A percentile compares a stretch with the other conserved stretches of the same genome.
Evolutionary conservation across 2,113 vertebrate species (phyloP).

Genomic region (Porphyrio hochstetteri): DNA sequence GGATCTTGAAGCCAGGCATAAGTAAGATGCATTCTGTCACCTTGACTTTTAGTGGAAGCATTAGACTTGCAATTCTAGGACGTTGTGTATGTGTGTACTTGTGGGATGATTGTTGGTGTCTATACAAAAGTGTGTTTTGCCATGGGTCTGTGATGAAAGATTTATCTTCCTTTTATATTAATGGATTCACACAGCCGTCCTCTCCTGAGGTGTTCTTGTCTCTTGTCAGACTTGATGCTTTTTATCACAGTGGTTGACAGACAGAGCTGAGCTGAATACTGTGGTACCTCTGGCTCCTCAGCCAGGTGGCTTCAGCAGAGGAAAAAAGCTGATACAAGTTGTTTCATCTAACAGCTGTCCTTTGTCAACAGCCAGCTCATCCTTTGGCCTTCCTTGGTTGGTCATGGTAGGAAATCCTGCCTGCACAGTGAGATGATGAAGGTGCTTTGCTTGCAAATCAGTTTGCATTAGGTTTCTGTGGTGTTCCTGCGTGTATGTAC

Average conservation of each 20-base stretch:
- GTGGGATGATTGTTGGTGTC: background rate
- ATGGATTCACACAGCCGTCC: background rate
- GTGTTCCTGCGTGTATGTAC: background rate
- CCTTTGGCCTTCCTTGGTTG: background rate
- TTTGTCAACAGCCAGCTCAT: background rate
- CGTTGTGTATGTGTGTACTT: background rate
- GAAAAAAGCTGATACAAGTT: background rate
- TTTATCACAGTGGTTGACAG: background rate
- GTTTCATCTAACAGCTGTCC: background rate
- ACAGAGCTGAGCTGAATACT: background rate
- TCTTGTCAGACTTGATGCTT: background rate
- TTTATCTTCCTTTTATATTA: background rate
- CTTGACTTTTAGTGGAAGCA: background rate
- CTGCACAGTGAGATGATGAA: accelerated
- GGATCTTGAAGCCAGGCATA: background rate
- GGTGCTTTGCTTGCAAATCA: background rate
- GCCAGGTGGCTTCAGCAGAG: background rate
- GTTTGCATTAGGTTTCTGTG: background rate
- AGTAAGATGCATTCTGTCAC: background rate
- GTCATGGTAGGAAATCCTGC: background rate
- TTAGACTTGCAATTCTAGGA: background rate
- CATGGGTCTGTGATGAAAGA: background rate
- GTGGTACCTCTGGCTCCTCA: background rate
- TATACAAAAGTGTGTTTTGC: background rate
- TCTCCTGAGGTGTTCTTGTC: background rate